A percentile compares a stretch with the other conserved stretches of the same genome.
These are phyloP conservation scores for Epizoanthus illoricatus DNA, from an alignment of 92 coral and sea anemone species.

Conservation along the genomic window DNA sequence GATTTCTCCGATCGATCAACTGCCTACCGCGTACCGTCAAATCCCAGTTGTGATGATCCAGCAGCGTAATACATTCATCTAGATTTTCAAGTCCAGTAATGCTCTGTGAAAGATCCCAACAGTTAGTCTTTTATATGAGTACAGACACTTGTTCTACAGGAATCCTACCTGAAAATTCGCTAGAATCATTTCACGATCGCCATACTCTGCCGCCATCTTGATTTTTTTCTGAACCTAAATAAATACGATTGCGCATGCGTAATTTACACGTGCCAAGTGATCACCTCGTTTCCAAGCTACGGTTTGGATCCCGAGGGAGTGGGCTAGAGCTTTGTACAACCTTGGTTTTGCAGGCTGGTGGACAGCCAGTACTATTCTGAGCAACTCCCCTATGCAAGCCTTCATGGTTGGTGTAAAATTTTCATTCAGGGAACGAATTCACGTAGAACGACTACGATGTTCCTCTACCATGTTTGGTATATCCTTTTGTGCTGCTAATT, in stretches of 20 bases:
- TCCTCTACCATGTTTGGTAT: too few relatives aligned
- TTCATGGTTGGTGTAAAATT: too few relatives aligned
- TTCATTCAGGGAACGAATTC: too few relatives aligned
- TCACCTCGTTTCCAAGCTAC: conserved; percentile 33
- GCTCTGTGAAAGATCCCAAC: conserved; percentile 54
- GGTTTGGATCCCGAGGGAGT: too few relatives aligned
- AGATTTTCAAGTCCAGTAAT: conserved; percentile 96
- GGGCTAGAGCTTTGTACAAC: too few relatives aligned
- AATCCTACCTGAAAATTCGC: conserved; percentile 95
- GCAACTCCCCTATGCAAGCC: too few relatives aligned
- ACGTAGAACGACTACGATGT: too few relatives aligned
- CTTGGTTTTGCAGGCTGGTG: too few relatives aligned
- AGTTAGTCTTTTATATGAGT: neutral
- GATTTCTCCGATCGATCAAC: neutral
- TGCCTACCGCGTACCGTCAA: conserved; percentile 89
- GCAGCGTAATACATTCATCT: conserved; percentile 90
- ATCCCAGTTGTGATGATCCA: conserved; percentile 97
- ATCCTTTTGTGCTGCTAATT: too few relatives aligned
- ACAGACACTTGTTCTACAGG: neutral
- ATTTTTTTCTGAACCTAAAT: conserved; percentile 38
- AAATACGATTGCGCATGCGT: conserved; percentile 65
- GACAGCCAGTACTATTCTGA: too few relatives aligned
- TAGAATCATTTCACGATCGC: conserved; percentile 97
- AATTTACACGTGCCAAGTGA: neutral
- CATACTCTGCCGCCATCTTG: conserved; percentile 96